phyloP scores from a whole-genome alignment of 2,797 vertebrate genomes.

The Choloepus didactylus region DNA sequence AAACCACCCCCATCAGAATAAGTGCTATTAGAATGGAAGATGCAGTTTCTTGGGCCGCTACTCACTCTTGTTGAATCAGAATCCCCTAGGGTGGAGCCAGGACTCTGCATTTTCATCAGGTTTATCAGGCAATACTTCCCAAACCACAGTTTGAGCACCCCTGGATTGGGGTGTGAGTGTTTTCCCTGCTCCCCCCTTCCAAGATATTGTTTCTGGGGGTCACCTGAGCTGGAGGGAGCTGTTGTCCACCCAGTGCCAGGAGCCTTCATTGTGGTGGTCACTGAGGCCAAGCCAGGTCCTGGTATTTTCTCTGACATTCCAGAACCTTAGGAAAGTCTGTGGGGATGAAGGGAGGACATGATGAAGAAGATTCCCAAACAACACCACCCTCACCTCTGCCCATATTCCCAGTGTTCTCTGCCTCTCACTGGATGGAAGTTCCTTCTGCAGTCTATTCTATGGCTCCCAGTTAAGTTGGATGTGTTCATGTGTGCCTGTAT shows the following conservation, averaged over 20 bases:
- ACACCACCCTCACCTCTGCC: not conserved
- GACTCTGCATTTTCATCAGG: not conserved
- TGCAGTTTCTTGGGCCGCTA: not conserved
- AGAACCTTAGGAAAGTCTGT: conserved; percentile 65
- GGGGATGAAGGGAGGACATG: not conserved
- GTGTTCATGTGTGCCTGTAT: not conserved
- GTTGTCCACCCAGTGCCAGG: conserved; percentile 73
- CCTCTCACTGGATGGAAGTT: not conserved
- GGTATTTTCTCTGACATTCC: not conserved
- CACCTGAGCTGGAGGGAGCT: conserved; percentile 49
- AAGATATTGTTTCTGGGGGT: not conserved
- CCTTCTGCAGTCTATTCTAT: not conserved
- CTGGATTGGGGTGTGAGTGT: no score
- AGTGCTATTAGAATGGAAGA: not conserved
- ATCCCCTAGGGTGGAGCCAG: not conserved
- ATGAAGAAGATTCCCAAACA: not conserved
- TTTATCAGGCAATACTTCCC: not conserved
- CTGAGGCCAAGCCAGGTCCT: conserved; percentile 71
- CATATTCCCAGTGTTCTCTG: not conserved
- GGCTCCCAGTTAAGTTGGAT: not conserved
- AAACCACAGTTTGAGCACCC: not conserved
- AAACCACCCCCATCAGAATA: not conserved
- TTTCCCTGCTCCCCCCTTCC: not conserved
- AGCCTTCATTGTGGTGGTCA: conserved; percentile 46
- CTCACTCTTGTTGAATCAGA: not conserved